Conservation (phyloP, 1,140 invertebrate genomes). For the Listronotus bonariensis region DNA sequence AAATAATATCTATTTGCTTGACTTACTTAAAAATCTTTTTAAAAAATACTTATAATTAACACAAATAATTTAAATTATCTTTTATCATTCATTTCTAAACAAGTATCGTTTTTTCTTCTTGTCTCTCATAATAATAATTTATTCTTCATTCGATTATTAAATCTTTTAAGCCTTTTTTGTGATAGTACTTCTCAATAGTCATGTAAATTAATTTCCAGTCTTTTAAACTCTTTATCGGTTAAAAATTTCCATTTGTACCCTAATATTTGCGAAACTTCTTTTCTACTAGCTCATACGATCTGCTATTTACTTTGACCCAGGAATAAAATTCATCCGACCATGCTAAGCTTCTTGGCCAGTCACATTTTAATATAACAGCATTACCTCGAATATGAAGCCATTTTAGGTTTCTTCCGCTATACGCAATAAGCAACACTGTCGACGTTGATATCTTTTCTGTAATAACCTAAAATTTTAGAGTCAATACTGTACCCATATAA, state of each 20-base stretch:
- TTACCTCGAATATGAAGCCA: constrained; percentile 73
- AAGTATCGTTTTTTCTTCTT: too few relatives aligned
- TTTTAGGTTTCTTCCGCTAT: constrained; percentile 66
- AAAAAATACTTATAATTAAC: too few relatives aligned
- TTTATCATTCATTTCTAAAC: too few relatives aligned
- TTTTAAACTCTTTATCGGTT: constrained; percentile 72
- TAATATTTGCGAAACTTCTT: constrained; percentile 71
- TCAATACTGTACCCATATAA: too few relatives aligned
- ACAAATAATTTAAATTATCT: too few relatives aligned
- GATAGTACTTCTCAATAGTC: constrained; percentile 22
- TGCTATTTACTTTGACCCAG: constrained; percentile 67
- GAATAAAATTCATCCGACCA: constrained; percentile 70
- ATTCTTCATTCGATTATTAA: too few relatives aligned
- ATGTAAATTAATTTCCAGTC: constrained; percentile 40
- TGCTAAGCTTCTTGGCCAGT: constrained; percentile 67
- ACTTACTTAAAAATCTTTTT: too few relatives aligned
- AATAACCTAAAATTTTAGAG: constrained; percentile 63
- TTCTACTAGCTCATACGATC: constrained; percentile 69
- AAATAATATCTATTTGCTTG: too few relatives aligned
- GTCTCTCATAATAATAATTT: too few relatives aligned
- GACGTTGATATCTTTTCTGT: constrained; percentile 80
- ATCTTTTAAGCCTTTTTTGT: too few relatives aligned
- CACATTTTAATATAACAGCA: constrained; percentile 70
- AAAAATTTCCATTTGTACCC: constrained; percentile 74
- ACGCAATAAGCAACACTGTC: constrained; percentile 75